Conservation (phyloP, 2,797 vertebrate species). For the Acanthis flammea region DNA sequence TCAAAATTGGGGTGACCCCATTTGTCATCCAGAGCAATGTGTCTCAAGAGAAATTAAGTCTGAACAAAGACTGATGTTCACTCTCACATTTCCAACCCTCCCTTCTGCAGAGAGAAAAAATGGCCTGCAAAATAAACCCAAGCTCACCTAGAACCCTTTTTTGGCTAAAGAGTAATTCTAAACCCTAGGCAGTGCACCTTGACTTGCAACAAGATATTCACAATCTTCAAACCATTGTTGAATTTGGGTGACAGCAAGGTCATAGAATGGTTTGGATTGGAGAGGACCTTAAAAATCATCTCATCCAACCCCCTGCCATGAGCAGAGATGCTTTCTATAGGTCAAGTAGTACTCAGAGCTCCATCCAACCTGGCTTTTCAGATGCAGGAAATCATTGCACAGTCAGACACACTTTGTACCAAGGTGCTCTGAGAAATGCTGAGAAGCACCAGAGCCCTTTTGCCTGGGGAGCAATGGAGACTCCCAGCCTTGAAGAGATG, state of each 20-base stretch:
- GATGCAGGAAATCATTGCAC: not conserved
- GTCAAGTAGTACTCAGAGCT: not conserved
- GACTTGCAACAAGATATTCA: not conserved
- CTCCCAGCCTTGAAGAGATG: not conserved
- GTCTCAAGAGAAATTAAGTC: not conserved
- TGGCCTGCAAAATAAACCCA: not conserved
- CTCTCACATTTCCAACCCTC: not conserved
- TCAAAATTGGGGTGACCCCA: not conserved
- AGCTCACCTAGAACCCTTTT: not conserved
- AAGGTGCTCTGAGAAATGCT: not conserved
- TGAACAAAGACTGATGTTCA: not conserved
- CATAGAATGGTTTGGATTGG: not conserved
- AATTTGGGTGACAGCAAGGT: not conserved
- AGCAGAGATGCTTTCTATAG: not conserved
- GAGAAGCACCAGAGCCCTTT: not conserved
- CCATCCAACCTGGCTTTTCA: not conserved
- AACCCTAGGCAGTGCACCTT: not conserved
- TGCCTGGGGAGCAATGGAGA: not conserved
- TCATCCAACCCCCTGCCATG: rapidly evolving
- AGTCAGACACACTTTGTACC: not conserved
- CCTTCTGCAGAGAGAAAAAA: not conserved
- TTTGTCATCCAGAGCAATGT: not conserved
- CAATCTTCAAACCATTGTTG: not conserved
- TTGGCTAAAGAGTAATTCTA: not conserved
- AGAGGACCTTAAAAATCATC: not conserved